Evolutionary conservation across 1,140 invertebrate genomes (phyloP), one percentile per base, ranked within the genome.

Genomic region (Drosophila watanabei): DNA sequence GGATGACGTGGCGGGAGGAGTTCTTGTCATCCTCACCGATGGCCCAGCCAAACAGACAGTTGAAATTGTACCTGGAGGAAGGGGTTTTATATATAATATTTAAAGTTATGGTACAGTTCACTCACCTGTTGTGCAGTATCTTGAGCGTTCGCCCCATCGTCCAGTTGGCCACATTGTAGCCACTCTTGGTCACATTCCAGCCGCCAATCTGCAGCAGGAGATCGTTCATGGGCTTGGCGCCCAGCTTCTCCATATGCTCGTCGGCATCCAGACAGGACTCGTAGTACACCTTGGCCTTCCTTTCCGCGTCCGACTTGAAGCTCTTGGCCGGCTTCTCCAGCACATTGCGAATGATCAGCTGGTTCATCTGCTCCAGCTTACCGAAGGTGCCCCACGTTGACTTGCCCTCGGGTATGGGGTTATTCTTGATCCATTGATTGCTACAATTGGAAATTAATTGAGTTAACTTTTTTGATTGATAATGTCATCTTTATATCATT

Each of bases 371-470:
- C 92, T 98, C 97, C 48, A 99, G 94, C 93, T 98, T 98, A 48
- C 96, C 96, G 93, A 99, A 99, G n/a, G 98, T 98, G 20, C 97
- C 97, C 98, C 98, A 99, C 57, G 96, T 96, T n/a, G 97, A 97
- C 92, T 98, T 97, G n/a, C 96, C 97, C 93, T 97, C 97, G 0
- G 98, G 98, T 70, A 99, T 97, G 0, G 98, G 97, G 94, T 99
- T 98, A 52, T 96, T 96, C 82, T 96, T 96, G 30, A 98, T 96
- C 98, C 98, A 99, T 1, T 97, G 97, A 16, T 98, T 98, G 91
- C 92, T 93, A 37, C 16, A 14, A 28, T 14, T 0, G n/a, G n/a
- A n/a, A n/a, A n/a, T n/a, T n/a, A n/a, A n/a, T n/a, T n/a, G n/a
- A n/a, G n/a, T n/a, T n/a, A n/a, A n/a, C n/a, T n/a, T n/a, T n/a